Base-by-base conservation (phyloP, 2,113 vertebrate species). In the Pterocles gutturalis region DNA sequence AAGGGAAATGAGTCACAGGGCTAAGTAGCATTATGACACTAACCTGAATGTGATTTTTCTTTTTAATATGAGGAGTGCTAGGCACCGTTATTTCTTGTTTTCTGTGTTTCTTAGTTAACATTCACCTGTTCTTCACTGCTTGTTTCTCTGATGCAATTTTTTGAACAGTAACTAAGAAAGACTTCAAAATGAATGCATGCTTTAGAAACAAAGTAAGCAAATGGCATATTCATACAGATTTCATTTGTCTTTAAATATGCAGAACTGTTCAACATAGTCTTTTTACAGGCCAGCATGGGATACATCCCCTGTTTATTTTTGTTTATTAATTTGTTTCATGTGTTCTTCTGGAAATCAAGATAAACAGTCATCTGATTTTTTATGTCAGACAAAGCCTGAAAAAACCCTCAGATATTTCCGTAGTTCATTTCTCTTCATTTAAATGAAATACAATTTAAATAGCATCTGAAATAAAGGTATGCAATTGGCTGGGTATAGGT, bases 401-500 rank as follows among this genome's bases (percentile, higher is more conserved):
- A 91, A 76, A 21, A 7, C 1, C 7, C 14, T 57, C 65, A 60
- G 45, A 41, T 65, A 82, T 53, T 93, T 89, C 41, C 58, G 84
- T 77, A 80, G 70, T 86, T 94, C 58, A 36, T 58, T 83, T 79
- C 51, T 93, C 76, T 90, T 92, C 17, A 55, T 84, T 89, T 93
- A 83, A 93, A 86, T 73, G 11, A 71, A 60, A 49, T 57, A 45
- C n/a, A 95, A 82, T 93, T 97, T 96, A 96, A 97, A 96, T 49
- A 95, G 77, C 38, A 85, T 93, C 65, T 89, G 89, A 97, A 96
- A 94, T 67, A 95, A 91, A 95, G 93, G 90, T 96, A 67, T 91
- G 75, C 34, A 92, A 54, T 79, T 93, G 72, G 72, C 67, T 80
- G 76, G 33, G 83, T 55, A 46, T 67, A 86, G 76, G 79, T 91